phyloP scores from a whole-genome alignment of 2,113 vertebrate genomes.

The Hydropotes inermis region DNA sequence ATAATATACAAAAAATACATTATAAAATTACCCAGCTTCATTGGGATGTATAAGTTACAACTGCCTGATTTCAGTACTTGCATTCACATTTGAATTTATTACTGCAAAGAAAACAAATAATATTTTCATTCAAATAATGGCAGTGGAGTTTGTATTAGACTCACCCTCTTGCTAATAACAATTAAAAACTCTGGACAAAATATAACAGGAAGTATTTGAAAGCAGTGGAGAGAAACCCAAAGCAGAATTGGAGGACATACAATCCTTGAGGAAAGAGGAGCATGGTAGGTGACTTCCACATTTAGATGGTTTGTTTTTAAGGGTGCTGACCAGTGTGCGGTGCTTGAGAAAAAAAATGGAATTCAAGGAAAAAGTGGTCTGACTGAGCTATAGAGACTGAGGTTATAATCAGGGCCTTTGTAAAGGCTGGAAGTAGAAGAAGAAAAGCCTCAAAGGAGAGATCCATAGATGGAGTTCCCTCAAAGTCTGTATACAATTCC shows the following conservation, averaged over 20 bases:
- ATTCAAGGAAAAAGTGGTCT: background rate
- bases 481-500: background rate
- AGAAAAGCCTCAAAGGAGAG: background rate
- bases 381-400: background rate
- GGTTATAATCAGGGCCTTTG: background rate
- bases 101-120: background rate
- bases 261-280: background rate
- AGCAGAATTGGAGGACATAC: background rate
- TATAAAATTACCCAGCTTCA: background rate
- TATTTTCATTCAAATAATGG: background rate
- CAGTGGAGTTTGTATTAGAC: background rate
- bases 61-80: background rate
- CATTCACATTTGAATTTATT: background rate
- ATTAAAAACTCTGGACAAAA: background rate
- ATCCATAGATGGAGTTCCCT: background rate
- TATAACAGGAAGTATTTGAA: background rate
- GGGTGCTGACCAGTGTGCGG: background rate
- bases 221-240: background rate
- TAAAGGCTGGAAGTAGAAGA: background rate
- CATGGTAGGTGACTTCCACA: background rate
- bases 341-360: background rate
- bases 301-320: background rate
- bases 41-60: background rate
- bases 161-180: background rate
- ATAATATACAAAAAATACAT: background rate